These are phyloP conservation scores for Pteronura brasiliensis DNA, from an alignment of 2,113 vertebrate species.

Conservation along the genomic window DNA sequence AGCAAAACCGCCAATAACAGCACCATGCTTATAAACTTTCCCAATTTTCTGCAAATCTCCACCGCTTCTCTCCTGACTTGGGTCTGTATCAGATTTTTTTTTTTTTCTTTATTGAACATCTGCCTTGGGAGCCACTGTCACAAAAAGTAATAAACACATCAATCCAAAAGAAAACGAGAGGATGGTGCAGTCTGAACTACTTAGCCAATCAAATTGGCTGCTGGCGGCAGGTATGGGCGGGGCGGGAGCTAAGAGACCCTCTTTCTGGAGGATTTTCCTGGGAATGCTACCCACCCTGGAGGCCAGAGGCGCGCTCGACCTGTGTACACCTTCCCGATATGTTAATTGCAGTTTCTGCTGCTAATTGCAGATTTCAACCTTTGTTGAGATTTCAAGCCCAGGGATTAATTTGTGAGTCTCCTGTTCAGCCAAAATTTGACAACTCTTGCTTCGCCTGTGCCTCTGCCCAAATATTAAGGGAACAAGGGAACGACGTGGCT, in stretches of 20 bases:
- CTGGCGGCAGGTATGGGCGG: constrained; percentile 80
- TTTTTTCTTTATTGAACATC: constrained; percentile 87
- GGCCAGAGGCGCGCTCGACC: constrained; percentile 39
- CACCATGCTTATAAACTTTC: constrained; percentile 86
- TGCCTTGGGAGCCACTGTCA: constrained; percentile 87
- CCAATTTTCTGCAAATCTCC: constrained; percentile 86
- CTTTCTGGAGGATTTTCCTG: constrained; percentile 66
- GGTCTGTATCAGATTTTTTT: constrained; percentile 85
- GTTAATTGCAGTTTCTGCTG: constrained; percentile 81
- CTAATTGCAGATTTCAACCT: constrained; percentile 80
- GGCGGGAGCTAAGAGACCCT: constrained; percentile 71
- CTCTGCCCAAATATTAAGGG: constrained; percentile 70
- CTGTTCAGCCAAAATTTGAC: constrained; percentile 78
- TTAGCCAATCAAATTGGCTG: constrained; percentile 84
- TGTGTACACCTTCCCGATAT: constrained; percentile 62
- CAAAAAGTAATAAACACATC: constrained; percentile 92
- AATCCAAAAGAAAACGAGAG: constrained; percentile 84
- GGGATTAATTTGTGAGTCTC: constrained; percentile 86
- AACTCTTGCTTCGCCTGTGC: constrained; percentile 72
- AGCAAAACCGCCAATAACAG: constrained; percentile 87
- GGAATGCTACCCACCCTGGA: constrained; percentile 65
- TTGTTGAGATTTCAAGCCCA: constrained; percentile 76
- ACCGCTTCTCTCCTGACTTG: constrained; percentile 81
- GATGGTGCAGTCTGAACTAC: constrained; percentile 76
- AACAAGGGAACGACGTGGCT: constrained; percentile 67